Base-by-base conservation (phyloP, 2,113 vertebrate genomes). In the Chlamydotis undulata region DNA sequence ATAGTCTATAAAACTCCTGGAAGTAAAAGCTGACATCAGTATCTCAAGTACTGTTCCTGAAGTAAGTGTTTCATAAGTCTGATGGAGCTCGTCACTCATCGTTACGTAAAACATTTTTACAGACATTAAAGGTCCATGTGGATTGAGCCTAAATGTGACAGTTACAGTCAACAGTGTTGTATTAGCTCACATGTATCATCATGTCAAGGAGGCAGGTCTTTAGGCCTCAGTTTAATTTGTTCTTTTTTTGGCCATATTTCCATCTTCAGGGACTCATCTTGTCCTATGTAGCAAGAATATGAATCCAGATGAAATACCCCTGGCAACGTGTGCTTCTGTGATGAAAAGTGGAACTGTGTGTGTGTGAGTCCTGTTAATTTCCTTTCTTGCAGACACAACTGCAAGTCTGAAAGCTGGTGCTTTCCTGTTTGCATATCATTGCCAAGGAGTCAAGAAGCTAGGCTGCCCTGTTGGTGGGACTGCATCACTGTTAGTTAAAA, bases 221-320 rank as follows among this genome's bases (percentile, higher is more conserved):
- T 10, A 52, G 37, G 67, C 47, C n/a, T 79, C 23, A 2, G 3
- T 83, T 86, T 65, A 73, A 53, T 83, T 29, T 79, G 39, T 87
- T 87, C 29, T 91, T 85, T 87, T 88, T 88, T 73, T 79, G 64
- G 43, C 35, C 71, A 83, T 81, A 57, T 89, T 94, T 93, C 59
- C 47, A 37, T 83, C 71, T 87, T 91, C 14, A 45, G 55, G 45
- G 55, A 61, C 50, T 64, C 37, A 8, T 69, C 45, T 67, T 76
- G 53, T 57, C 31, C 63, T 71, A 12, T 69, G 4, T 18, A 70
- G 47, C n/a, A 55, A 45, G n/a, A 83, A 35, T 16, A 12, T 71
- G 55, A 89, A 61, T 80, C 35, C 45, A 57, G 76, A n/a, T 67
- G 37, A 67, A 83, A 69, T 45, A 73, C 11, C 19, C n/a, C 37